These are phyloP conservation scores for Yponomeuta cagnagella DNA, from an alignment of 2,888 invertebrate genomes.

Conservation along the genomic window DNA sequence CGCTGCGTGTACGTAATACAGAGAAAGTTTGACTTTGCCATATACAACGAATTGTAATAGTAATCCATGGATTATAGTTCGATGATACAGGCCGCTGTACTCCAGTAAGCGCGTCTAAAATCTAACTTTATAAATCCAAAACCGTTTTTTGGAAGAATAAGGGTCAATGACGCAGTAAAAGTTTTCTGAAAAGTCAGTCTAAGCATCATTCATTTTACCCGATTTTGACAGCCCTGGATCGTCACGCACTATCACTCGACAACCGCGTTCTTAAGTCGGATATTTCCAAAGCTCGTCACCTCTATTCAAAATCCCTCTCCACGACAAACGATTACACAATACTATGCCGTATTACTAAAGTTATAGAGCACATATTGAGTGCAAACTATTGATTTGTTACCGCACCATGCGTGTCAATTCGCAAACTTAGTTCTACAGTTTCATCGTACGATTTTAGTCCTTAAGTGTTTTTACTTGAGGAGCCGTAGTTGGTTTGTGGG, in stretches of 20 bases:
- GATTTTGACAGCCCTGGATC: slow-evolving; percentile 45
- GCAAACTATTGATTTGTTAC: background rate
- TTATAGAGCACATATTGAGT: background rate
- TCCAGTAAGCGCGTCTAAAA: no score
- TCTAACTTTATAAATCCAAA: no score
- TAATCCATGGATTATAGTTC: no score
- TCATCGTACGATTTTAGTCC: background rate
- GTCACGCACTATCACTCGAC: slow-evolving; percentile 65
- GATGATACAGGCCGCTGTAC: no score
- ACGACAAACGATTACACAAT: background rate
- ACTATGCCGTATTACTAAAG: background rate
- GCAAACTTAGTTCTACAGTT: slow-evolving; percentile 8
- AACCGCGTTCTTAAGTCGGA: slow-evolving; percentile 59
- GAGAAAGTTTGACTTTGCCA: no score
- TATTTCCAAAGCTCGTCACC: slow-evolving; percentile 71
- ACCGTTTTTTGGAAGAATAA: no score
- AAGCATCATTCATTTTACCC: no score
- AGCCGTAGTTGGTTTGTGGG: background rate
- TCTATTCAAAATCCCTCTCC: slow-evolving; percentile 24
- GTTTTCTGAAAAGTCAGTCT: no score
- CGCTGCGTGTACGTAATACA: no score
- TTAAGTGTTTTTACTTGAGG: background rate
- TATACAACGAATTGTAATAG: no score
- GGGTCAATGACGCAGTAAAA: no score
- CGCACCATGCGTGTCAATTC: slow-evolving; percentile 7